These are phyloP conservation scores for Trichopria drosophilae DNA, from an alignment of 2,888 invertebrate genomes.

Conservation along the genomic window DNA sequence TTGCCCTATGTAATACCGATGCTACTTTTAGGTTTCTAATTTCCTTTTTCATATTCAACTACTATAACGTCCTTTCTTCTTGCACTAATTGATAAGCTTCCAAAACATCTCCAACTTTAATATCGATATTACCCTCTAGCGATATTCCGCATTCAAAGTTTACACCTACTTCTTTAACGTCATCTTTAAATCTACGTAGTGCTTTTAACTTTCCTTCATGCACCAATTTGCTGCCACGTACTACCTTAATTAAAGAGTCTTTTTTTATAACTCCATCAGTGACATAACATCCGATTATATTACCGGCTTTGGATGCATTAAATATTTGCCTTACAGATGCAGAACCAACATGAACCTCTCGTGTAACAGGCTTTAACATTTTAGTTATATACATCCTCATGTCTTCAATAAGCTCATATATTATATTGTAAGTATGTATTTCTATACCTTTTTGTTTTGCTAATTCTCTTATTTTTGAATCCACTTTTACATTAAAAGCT, in stretches of 20 bases:
- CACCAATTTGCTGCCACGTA: constrained; percentile 13
- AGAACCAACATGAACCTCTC: constrained; percentile 14
- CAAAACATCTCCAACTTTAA: constrained; percentile 13
- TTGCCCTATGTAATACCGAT: constrained; percentile 17
- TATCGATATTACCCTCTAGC: constrained; percentile 14
- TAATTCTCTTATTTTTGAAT: constrained; percentile 10
- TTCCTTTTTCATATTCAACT: constrained; percentile 15
- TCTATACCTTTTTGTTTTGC: constrained; percentile 16
- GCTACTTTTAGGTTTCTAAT: constrained; percentile 18
- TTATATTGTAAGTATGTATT: constrained; percentile 13
- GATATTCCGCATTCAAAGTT: constrained; percentile 15
- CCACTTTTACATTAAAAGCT: constrained; percentile 13
- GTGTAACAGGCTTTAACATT: constrained; percentile 14
- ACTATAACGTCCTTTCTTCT: constrained; percentile 17
- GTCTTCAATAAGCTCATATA: constrained; percentile 15
- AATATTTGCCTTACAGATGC: constrained; percentile 15
- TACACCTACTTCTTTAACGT: constrained; percentile 14
- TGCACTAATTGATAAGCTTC: constrained; percentile 19
- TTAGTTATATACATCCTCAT: constrained; percentile 10
- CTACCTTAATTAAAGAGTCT: constrained; percentile 11
- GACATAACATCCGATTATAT: constrained; percentile 9
- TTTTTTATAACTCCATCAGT: constrained; percentile 12
- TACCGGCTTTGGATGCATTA: constrained; percentile 10
- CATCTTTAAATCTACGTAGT: constrained; percentile 15
- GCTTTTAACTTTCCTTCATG: constrained; percentile 10